Evolutionary conservation across 2,888 invertebrate species (phyloP).

Genomic region (Protula sp.): DNA sequence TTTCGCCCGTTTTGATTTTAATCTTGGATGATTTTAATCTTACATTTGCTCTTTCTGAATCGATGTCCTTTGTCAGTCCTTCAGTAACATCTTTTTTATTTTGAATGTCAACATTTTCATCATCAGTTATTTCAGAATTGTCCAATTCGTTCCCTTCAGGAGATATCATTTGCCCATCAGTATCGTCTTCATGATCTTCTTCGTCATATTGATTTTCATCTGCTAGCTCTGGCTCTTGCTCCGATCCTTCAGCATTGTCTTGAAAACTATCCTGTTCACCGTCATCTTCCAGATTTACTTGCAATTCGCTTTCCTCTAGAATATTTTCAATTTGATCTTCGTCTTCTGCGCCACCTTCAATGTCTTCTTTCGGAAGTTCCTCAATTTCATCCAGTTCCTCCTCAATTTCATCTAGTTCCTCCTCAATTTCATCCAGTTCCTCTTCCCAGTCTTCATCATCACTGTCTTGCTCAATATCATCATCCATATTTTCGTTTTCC

Average conservation of each 20-base stretch:
- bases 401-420: background rate
- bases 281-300: background rate
- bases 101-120: background rate
- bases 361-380: background rate
- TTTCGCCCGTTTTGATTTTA: too few species aligned
- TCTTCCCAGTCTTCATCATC: constrained; percentile 1
- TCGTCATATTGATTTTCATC: background rate
- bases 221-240: background rate
- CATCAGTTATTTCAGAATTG: background rate
- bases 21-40: background rate
- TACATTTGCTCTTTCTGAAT: background rate
- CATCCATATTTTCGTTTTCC: background rate
- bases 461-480: constrained; percentile 1
- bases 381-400: background rate
- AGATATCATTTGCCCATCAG: background rate
- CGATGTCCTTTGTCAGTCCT: background rate
- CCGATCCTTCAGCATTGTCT: background rate
- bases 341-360: background rate
- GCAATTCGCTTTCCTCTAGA: background rate
- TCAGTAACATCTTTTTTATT: too few species aligned
- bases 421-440: background rate
- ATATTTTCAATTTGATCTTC: background rate
- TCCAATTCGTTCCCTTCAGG: background rate
- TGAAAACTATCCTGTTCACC: background rate
- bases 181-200: background rate